phyloP scores from a whole-genome alignment of 2,888 invertebrate species.

The Fragum whitleyi region DNA sequence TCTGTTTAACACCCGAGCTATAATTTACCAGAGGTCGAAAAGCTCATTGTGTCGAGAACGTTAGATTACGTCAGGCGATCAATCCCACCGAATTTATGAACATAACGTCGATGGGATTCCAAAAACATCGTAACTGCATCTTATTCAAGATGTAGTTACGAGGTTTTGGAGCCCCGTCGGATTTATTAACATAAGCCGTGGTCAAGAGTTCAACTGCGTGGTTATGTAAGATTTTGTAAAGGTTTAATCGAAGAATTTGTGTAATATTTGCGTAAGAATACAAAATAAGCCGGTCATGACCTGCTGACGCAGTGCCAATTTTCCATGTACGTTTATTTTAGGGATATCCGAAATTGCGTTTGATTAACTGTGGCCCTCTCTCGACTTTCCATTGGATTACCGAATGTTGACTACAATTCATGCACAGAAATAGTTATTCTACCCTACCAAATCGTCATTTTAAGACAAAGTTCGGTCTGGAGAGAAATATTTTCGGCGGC shows the following conservation, averaged over 20 bases:
- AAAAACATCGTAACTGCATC: not conserved
- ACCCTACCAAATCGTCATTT: too few relatives aligned
- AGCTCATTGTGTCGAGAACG: constrained; percentile 51
- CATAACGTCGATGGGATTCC: not conserved
- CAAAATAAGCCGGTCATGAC: constrained; percentile 57
- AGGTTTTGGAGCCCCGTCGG: constrained; percentile 20
- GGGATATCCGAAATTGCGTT: too few relatives aligned
- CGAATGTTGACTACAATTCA: too few relatives aligned
- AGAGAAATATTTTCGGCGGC: too few relatives aligned
- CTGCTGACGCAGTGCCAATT: constrained; percentile 14
- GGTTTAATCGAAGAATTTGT: constrained; percentile 58
- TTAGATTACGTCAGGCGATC: constrained; percentile 60
- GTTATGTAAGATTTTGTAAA: constrained; percentile 66
- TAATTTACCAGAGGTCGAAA: constrained; percentile 22
- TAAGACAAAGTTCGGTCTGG: too few relatives aligned
- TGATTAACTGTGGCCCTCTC: too few relatives aligned
- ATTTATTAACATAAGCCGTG: constrained; percentile 52
- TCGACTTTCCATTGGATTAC: too few relatives aligned
- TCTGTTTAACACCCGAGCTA: constrained; percentile 25
- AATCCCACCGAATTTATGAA: constrained; percentile 44
- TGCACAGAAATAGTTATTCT: too few relatives aligned
- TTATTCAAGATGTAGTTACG: not conserved
- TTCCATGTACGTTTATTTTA: not conserved
- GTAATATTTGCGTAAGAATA: constrained; percentile 60
- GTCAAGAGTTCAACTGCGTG: constrained; percentile 53